Evolutionary conservation across 2,888 invertebrate species (phyloP).

Genomic region (Campaea margaritaria): DNA sequence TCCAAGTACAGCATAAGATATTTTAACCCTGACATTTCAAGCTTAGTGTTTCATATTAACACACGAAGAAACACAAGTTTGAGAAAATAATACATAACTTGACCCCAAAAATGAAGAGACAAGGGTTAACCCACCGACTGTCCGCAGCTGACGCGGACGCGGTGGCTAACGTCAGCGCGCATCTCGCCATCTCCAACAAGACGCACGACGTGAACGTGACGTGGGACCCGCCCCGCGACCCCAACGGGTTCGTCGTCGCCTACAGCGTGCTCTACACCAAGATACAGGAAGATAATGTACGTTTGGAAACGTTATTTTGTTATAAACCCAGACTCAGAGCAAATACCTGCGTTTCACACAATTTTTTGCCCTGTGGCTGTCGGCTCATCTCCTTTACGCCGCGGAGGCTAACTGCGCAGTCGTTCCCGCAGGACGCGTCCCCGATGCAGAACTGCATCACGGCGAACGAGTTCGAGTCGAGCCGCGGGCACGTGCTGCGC

Average conservation of each 20-base stretch:
- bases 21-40: too few relatives aligned
- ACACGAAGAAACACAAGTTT: too few relatives aligned
- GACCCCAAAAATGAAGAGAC: too few relatives aligned
- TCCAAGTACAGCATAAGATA: too few relatives aligned
- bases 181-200: slow-evolving; percentile 72
- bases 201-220: slow-evolving; percentile 86
- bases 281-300: slow-evolving; percentile 29
- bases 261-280: slow-evolving; percentile 92
- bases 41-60: too few relatives aligned
- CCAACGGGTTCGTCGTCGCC: slow-evolving; percentile 95
- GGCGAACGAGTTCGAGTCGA: slow-evolving; percentile 83
- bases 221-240: slow-evolving; percentile 93
- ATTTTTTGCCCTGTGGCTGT: too few relatives aligned
- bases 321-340: too few relatives aligned
- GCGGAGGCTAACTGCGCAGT: too few relatives aligned
- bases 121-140: too few relatives aligned
- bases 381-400: too few relatives aligned
- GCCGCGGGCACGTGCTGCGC: slow-evolving; percentile 80
- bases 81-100: too few relatives aligned
- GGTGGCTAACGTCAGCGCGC: slow-evolving; percentile 80
- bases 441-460: slow-evolving; percentile 88
- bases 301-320: neutral
- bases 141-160: slow-evolving; percentile 88
- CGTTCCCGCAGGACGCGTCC: slow-evolving; percentile 53
- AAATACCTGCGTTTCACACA: too few relatives aligned